phyloP scores from a whole-genome alignment of 2,888 invertebrate genomes.

The Alentia gelatinosa region DNA sequence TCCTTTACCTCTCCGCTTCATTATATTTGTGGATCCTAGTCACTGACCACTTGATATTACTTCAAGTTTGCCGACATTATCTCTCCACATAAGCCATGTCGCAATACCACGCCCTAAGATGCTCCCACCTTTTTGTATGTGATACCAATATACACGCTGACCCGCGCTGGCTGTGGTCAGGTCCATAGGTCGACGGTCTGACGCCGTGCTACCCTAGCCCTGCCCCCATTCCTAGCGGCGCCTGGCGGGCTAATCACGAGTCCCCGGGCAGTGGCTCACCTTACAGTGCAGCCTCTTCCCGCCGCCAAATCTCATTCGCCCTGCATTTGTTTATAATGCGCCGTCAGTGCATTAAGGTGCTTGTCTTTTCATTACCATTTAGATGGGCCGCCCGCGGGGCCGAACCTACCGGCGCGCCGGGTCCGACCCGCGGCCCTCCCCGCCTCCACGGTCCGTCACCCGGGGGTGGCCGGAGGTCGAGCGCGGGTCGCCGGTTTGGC shows the following conservation, averaged over 20 bases:
- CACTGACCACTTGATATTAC: no score
- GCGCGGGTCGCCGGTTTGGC: background rate
- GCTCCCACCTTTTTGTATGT: no score
- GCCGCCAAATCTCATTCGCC: conserved; percentile 42
- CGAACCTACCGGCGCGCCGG: background rate
- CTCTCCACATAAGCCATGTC: no score
- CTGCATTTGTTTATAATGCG: conserved; percentile 45
- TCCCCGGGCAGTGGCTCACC: conserved; percentile 29
- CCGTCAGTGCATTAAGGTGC: conserved; percentile 42
- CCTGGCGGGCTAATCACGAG: conserved; percentile 15
- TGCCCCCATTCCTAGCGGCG: background rate
- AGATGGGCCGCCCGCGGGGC: conserved; percentile 49
- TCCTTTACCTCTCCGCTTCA: no score
- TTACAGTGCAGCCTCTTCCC: conserved; percentile 25
- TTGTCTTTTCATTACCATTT: conserved; percentile 53
- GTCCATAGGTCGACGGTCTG: no score
- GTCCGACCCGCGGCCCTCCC: background rate
- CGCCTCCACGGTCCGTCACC: conserved; percentile 22
- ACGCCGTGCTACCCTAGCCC: background rate
- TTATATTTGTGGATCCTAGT: no score
- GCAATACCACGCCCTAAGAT: no score
- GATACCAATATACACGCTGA: no score
- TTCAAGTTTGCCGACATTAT: no score
- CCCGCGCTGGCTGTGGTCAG: no score
- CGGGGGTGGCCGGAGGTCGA: background rate